phyloP scores from a whole-genome alignment of 2,797 vertebrate genomes.

The Acipenser oxyrinchus region DNA sequence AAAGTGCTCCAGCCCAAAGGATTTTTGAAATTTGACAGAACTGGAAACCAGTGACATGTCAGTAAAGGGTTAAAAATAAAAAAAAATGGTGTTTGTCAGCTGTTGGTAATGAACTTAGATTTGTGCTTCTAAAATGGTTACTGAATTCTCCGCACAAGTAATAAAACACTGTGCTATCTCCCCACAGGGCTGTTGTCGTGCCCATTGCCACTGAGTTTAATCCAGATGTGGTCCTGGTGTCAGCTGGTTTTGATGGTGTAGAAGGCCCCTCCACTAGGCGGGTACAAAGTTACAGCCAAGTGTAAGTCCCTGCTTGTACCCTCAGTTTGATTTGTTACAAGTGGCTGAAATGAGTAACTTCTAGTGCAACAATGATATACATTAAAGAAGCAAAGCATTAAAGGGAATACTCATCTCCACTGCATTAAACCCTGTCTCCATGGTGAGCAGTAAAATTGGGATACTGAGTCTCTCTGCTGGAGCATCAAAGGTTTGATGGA shows the following conservation, averaged over 20 bases:
- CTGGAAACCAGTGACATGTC: too few relatives aligned
- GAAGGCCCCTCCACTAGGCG: slow-evolving; percentile 67
- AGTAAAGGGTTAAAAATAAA: too few relatives aligned
- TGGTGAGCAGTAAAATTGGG: too few relatives aligned
- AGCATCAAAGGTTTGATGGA: slow-evolving; percentile 32
- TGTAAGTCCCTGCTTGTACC: slow-evolving; percentile 49
- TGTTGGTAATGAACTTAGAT: too few relatives aligned
- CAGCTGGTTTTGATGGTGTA: slow-evolving; percentile 66
- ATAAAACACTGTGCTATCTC: slow-evolving; percentile 22
- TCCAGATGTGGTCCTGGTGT: slow-evolving; percentile 67
- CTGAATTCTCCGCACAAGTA: not conserved
- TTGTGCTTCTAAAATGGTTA: too few relatives aligned
- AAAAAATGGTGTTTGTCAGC: too few relatives aligned
- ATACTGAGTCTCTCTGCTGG: slow-evolving; percentile 5
- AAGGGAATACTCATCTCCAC: too few relatives aligned
- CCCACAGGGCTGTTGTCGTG: slow-evolving; percentile 59
- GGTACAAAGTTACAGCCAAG: slow-evolving; percentile 71
- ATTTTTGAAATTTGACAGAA: not conserved
- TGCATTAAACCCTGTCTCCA: too few relatives aligned
- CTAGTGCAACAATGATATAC: too few relatives aligned
- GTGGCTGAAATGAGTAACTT: not conserved
- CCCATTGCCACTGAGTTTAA: slow-evolving; percentile 64
- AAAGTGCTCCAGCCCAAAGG: not conserved
- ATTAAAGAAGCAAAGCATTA: too few relatives aligned
- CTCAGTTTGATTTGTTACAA: not conserved